Conservation (phyloP, 1,140 invertebrate genomes). For the Drosophila micromelanica region DNA sequence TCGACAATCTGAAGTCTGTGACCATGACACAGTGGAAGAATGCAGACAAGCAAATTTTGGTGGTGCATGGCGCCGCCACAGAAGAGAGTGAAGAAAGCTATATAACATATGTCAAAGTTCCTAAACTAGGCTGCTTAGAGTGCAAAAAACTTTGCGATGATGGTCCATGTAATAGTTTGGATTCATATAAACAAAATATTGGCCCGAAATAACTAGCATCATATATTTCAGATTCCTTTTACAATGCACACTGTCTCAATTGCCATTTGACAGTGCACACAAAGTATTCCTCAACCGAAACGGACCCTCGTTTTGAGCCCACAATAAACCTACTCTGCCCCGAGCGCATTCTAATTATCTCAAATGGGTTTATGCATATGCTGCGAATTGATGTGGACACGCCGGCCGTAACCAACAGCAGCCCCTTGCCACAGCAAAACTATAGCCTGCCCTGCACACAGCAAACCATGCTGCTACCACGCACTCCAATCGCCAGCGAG, state of each 20-base stretch:
- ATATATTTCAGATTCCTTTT: slow-evolving; percentile 66
- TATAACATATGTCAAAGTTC: slow-evolving; percentile 83
- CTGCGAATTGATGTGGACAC: slow-evolving; percentile 76
- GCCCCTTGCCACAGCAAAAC: slow-evolving; percentile 49
- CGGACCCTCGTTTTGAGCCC: slow-evolving; percentile 77
- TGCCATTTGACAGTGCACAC: slow-evolving; percentile 84
- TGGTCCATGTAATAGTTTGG: slow-evolving; percentile 59
- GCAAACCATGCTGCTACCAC: slow-evolving; percentile 50
- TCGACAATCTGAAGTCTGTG: slow-evolving; percentile 86
- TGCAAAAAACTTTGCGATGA: slow-evolving; percentile 81
- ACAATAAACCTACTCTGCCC: slow-evolving; percentile 80
- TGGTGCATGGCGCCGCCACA: slow-evolving; percentile 85
- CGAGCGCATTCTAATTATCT: slow-evolving; percentile 76
- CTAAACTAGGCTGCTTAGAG: slow-evolving; percentile 83
- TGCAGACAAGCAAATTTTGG: slow-evolving; percentile 85
- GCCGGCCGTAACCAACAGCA: slow-evolving; percentile 50
- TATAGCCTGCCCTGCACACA: slow-evolving; percentile 35
- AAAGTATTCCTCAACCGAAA: slow-evolving; percentile 81
- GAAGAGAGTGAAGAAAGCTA: slow-evolving; percentile 83
- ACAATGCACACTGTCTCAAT: slow-evolving; percentile 76
- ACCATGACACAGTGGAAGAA: slow-evolving; percentile 87
- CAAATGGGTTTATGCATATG: slow-evolving; percentile 84
- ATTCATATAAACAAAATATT: not conserved
- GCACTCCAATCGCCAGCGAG: slow-evolving; percentile 48
- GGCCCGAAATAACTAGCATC: not conserved